Evolutionary conservation across 2,797 vertebrate genomes (phyloP).

Genomic region (Menidia menidia): DNA sequence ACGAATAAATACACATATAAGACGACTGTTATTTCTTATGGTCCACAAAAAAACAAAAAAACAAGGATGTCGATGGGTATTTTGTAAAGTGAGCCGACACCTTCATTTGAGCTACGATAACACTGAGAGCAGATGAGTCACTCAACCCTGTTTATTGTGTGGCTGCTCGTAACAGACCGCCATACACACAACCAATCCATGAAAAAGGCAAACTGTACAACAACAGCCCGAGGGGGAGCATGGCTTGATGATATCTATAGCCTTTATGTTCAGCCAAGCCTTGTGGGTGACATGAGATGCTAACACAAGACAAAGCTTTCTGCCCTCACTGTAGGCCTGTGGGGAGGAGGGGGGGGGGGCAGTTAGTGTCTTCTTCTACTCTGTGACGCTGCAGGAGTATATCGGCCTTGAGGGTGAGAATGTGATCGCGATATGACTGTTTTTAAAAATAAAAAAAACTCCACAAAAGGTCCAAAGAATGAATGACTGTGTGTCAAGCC

Average conservation of each 20-base stretch:
- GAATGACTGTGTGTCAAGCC: conserved; percentile 33
- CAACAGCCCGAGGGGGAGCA: conserved; percentile 28
- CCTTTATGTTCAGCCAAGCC: conserved; percentile 59
- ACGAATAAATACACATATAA: background rate
- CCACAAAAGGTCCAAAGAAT: conserved; percentile 29
- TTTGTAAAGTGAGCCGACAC: conserved; percentile 19
- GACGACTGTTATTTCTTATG: background rate
- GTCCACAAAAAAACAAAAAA: conserved; percentile 5
- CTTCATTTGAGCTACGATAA: conserved; percentile 1
- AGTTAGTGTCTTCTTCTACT: conserved; percentile 26
- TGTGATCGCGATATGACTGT: conserved; percentile 52
- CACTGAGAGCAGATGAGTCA: conserved; percentile 28
- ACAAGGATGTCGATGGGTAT: background rate
- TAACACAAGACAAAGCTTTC: conserved; percentile 46
- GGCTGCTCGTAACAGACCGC: conserved; percentile 52
- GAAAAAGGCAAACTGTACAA: conserved; percentile 24
- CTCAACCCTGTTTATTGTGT: conserved; percentile 27
- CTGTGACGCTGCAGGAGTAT: conserved; percentile 21
- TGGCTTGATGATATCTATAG: conserved; percentile 20
- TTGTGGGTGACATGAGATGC: conserved; percentile 62
- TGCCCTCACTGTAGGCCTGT: background rate
- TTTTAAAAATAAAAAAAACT: conserved; percentile 33
- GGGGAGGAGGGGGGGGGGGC: conserved; percentile 24
- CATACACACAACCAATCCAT: background rate
- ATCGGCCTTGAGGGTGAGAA: conserved; percentile 49